Evolutionary conservation across 2,888 invertebrate genomes (phyloP).

Genomic region (Myopa testacea): DNA sequence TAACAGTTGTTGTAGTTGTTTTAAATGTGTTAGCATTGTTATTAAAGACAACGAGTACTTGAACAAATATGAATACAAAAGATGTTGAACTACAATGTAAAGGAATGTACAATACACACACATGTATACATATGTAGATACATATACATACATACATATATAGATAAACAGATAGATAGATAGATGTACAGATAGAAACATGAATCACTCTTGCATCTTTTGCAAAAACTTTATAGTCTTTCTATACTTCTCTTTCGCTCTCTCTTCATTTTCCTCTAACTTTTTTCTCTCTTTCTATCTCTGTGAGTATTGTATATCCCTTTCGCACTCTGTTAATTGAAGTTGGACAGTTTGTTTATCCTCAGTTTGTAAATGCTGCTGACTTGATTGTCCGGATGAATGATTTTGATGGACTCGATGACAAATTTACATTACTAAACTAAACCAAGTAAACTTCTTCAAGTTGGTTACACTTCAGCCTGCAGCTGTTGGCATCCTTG

Average conservation of each 20-base stretch:
- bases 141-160: too few species aligned
- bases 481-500: not conserved
- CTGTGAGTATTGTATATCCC: too few species aligned
- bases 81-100: too few species aligned
- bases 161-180: too few species aligned
- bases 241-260: slow-evolving; percentile 2
- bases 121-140: too few species aligned
- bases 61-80: too few species aligned
- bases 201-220: not conserved
- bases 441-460: not conserved
- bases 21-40: too few species aligned
- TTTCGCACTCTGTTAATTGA: not conserved
- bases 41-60: too few species aligned
- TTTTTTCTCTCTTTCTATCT: not conserved
- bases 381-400: slow-evolving; percentile 10
- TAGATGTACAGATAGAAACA: too few species aligned
- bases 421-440: slow-evolving; percentile 16
- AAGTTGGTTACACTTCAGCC: slow-evolving; percentile 9
- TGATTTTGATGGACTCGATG: slow-evolving; percentile 38
- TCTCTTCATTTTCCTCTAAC: not conserved
- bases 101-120: too few species aligned
- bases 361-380: not conserved
- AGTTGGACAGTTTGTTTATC: not conserved
- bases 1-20: too few species aligned
- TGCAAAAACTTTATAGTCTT: not conserved